Evolutionary conservation across 2,797 vertebrate genomes (phyloP).

Genomic region (Peromyscus nudipes): DNA sequence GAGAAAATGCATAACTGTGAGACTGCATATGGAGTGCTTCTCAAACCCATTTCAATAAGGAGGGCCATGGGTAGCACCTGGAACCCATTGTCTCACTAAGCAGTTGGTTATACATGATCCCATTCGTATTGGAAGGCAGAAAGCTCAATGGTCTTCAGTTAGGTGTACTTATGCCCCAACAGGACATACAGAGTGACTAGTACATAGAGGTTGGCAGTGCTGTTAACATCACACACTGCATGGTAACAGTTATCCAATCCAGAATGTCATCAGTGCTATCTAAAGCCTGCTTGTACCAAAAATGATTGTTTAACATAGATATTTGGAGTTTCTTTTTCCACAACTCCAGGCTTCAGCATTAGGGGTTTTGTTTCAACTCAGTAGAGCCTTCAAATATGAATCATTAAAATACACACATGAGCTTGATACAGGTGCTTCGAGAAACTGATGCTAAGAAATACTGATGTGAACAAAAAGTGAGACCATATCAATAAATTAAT

Average conservation of each 20-base stretch:
- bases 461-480: background rate
- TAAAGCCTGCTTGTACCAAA: background rate
- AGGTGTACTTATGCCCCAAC: background rate
- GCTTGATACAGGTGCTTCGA: background rate
- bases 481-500: background rate
- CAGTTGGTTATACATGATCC: accelerated
- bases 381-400: background rate
- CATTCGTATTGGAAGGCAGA: background rate
- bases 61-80: background rate
- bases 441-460: slow-evolving; percentile 27
- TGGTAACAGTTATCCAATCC: background rate
- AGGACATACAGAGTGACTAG: background rate
- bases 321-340: background rate
- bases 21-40: background rate
- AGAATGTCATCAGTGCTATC: background rate
- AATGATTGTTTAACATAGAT: background rate
- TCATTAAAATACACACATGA: background rate
- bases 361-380: background rate
- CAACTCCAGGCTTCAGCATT: background rate
- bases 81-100: background rate
- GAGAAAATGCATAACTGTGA: background rate
- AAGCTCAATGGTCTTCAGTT: background rate
- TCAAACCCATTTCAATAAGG: background rate
- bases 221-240: background rate
- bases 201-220: background rate